Evolutionary conservation across 2,113 vertebrate species (phyloP).

Genomic region (Turnix velox): DNA sequence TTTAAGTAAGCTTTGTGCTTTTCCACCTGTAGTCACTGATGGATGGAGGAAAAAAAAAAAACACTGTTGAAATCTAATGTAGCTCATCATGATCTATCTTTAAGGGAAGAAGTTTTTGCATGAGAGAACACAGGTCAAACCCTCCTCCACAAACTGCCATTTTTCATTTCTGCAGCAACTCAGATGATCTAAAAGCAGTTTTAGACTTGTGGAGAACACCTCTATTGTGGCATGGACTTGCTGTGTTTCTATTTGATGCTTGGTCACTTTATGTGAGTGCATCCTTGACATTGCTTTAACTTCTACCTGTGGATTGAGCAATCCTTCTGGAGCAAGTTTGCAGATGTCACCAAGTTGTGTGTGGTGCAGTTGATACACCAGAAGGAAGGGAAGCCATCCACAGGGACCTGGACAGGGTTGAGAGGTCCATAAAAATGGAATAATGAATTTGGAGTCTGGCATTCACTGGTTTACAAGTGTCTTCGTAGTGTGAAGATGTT

Average conservation of each 20-base stretch:
- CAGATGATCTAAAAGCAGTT: background rate
- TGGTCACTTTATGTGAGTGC: background rate
- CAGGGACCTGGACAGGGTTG: too few species aligned
- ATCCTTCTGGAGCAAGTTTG: background rate
- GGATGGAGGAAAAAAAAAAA: background rate
- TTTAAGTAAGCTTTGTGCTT: background rate
- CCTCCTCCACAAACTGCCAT: background rate
- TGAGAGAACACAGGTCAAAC: background rate
- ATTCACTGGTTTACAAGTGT: background rate
- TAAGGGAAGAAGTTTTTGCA: background rate
- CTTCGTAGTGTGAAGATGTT: background rate
- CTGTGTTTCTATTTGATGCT: background rate
- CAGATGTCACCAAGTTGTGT: too few species aligned
- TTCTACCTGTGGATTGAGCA: constrained; percentile 6
- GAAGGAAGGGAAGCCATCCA: too few species aligned
- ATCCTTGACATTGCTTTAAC: background rate
- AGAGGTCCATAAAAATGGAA: background rate
- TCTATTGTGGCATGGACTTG: background rate
- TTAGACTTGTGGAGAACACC: background rate
- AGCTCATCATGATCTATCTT: background rate
- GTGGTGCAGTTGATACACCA: too few species aligned
- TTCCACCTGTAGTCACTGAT: background rate
- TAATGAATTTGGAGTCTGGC: background rate
- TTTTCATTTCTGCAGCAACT: background rate
- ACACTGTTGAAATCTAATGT: background rate